phyloP scores from a whole-genome alignment of 2,888 invertebrate genomes.

The Tetropium fuscum region DNA sequence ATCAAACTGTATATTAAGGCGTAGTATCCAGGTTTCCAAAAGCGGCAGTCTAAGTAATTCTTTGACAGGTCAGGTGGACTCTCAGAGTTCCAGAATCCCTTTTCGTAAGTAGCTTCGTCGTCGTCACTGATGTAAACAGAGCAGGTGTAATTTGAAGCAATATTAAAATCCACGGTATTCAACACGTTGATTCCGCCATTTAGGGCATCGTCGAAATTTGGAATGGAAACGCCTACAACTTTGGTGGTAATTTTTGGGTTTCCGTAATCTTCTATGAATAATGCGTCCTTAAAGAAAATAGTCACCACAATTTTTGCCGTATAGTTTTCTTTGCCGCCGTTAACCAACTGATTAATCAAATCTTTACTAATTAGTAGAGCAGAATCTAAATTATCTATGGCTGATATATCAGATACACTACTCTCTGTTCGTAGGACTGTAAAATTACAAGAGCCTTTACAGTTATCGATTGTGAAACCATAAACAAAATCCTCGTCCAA shows the following conservation, averaged over 20 bases:
- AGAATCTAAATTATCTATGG: constrained; percentile 5
- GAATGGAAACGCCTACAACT: constrained; percentile 27
- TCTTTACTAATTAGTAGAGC: constrained; percentile 16
- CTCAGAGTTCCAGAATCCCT: constrained; percentile 11
- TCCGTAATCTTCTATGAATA: constrained; percentile 17
- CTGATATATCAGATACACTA: not conserved
- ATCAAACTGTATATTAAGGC: not conserved
- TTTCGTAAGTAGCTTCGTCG: not conserved
- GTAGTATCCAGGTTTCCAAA: constrained; percentile 16
- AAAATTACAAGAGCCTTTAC: not conserved
- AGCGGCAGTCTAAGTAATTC: not conserved
- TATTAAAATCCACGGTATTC: constrained; percentile 3
- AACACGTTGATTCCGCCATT: constrained; percentile 17
- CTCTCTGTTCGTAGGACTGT: not conserved
- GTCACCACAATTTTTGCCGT: constrained; percentile 19
- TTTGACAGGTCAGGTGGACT: not conserved
- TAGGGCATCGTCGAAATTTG: not conserved
- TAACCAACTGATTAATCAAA: constrained; percentile 18
- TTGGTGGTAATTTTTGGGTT: constrained; percentile 15
- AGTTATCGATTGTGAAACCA: not conserved
- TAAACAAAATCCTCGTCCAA: not conserved
- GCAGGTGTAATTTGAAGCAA: constrained; percentile 11
- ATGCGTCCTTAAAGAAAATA: constrained; percentile 26
- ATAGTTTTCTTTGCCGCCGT: not conserved
- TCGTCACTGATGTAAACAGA: constrained; percentile 4